These are phyloP conservation scores for Aix galericulata DNA, from an alignment of 2,113 vertebrate species.

Conservation along the genomic window DNA sequence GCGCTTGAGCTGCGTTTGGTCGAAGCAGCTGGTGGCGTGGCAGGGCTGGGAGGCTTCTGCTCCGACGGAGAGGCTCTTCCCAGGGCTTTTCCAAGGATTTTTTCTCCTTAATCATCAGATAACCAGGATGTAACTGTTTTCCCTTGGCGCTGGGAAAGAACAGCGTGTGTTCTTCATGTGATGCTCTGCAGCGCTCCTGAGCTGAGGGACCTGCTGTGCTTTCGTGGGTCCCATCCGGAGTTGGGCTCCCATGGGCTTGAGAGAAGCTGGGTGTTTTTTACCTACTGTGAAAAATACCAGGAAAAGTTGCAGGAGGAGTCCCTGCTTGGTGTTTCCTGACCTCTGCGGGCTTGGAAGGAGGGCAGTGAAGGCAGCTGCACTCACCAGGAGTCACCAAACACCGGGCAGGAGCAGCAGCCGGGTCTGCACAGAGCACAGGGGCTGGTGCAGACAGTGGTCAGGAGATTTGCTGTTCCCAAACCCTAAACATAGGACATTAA, in stretches of 20 bases:
- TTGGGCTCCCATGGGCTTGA: background rate
- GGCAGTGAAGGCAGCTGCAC: background rate
- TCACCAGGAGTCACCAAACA: background rate
- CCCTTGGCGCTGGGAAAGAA: constrained; percentile 29
- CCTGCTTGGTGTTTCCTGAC: background rate
- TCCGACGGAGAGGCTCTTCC: background rate
- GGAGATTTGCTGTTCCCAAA: background rate
- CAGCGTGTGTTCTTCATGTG: background rate
- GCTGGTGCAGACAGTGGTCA: background rate
- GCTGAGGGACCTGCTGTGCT: background rate
- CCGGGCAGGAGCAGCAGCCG: background rate
- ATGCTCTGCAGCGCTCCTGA: background rate
- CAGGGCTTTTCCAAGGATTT: constrained; percentile 2
- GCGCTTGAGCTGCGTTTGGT: background rate
- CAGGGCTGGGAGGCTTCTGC: background rate
- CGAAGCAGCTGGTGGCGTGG: background rate
- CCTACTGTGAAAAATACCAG: background rate
- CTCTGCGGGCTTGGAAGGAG: background rate
- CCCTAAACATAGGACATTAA: background rate
- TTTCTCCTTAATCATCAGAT: background rate
- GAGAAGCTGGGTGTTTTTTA: background rate
- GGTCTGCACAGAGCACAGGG: background rate
- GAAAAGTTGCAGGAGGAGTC: background rate
- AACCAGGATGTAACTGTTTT: background rate
- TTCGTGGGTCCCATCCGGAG: background rate